Evolutionary conservation across 2,888 invertebrate species (phyloP).

Genomic region (Ommatoiulus sabulosus): DNA sequence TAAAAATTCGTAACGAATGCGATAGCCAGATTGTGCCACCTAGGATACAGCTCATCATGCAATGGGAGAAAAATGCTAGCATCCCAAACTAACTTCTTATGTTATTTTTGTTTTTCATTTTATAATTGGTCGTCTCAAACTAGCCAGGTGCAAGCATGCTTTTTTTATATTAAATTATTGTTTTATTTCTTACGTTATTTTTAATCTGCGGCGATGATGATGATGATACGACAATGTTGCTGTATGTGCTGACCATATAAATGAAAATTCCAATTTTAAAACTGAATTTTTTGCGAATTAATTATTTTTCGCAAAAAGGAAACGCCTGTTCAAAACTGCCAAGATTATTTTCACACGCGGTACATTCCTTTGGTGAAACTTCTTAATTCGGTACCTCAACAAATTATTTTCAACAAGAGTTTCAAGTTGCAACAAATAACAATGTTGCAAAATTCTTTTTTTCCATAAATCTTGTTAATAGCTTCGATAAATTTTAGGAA

Average conservation of each 20-base stretch:
- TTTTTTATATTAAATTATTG: conserved; percentile 43
- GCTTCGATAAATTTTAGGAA: too few species aligned
- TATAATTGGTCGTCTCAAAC: background rate
- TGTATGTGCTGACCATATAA: conserved; percentile 40
- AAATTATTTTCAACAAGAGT: too few species aligned
- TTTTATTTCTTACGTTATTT: conserved; percentile 35
- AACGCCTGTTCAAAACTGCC: background rate
- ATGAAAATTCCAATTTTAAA: conserved; percentile 40
- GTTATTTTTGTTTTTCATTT: background rate
- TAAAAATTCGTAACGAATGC: background rate
- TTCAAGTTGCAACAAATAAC: too few species aligned
- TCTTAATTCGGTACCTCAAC: too few species aligned
- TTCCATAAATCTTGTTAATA: too few species aligned
- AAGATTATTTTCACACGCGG: too few species aligned
- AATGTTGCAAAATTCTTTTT: too few species aligned
- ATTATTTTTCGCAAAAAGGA: background rate
- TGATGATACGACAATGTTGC: background rate
- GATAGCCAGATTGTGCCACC: background rate
- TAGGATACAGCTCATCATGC: background rate
- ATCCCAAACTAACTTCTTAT: background rate
- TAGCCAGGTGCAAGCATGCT: conserved; percentile 36
- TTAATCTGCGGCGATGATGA: background rate
- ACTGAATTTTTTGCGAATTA: background rate
- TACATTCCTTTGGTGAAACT: too few species aligned
- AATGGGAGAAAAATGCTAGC: background rate